Evolutionary conservation across 2,113 vertebrate genomes (phyloP), one percentile per base, ranked within the genome.

Genomic region (Corapipo altera): DNA sequence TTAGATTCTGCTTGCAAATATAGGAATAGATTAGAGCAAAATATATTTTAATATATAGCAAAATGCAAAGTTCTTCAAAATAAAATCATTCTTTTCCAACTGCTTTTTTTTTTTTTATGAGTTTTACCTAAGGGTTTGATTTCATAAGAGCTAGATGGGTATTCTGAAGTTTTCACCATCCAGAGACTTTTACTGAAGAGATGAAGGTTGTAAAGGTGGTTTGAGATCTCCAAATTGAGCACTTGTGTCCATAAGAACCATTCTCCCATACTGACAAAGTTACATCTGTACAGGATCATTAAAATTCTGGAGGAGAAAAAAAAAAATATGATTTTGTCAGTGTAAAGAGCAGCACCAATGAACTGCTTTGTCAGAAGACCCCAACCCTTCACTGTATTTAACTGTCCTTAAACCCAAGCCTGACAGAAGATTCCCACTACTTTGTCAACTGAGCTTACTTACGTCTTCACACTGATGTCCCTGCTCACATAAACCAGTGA

Each of bases 41-140:
- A 85, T 66, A 54, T 55, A 75, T 82, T 91, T 84, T 62, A 91
- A 81, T 62, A 55, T n/a, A 77, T 4, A 74, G 44, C 32, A 94
- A 86, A 93, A 81, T 5, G 2, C 21, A 77, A 91, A 84, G 24
- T 55, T 52, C 26, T 95, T 87, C 41, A 69, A 93, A 95, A 70
- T 43, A 83, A 91, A 94, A 72, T 64, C 5, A 23, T 67, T 77
- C 48, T 61, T 66, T 89, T 82, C 35, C 64, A 88, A 44, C 39
- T 32, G 23, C 1, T 7, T 59, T 55, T 27, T 52, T 66, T 65
- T 65, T 74, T 58, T 83, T 67, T 10, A 75, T 16, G 39, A 58
- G 30, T 65, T 93, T 73, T 82, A 57, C 92, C 92, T 85, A 73
- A 76, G 70, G 67, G 66, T 71, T 94, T 91, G 69, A 78, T 93